A percentile compares a stretch with the other conserved stretches of the same genome.
These are phyloP conservation scores for Chaetodon auriga DNA, from an alignment of 2,113 vertebrate species.

Conservation along the genomic window DNA sequence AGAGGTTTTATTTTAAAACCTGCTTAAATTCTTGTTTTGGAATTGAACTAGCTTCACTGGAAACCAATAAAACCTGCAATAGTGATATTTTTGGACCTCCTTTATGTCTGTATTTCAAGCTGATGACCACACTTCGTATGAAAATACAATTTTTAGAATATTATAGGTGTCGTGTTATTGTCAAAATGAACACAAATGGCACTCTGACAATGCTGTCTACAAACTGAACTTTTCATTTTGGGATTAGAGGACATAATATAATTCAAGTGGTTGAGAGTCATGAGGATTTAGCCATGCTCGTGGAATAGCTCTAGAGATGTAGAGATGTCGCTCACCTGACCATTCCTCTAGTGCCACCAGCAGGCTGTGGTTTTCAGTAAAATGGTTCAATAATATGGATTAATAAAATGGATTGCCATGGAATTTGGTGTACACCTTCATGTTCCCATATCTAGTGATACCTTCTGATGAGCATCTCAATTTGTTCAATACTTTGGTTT, in stretches of 20 bases:
- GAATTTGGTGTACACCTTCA: not conserved
- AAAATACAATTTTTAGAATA: not conserved
- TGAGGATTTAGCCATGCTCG: no score
- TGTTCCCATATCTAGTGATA: no score
- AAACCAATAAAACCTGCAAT: not conserved
- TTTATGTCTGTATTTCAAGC: not conserved
- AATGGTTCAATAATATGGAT: not conserved
- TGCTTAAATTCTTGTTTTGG: slow-evolving; percentile 35
- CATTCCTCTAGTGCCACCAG: no score
- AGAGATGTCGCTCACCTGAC: no score
- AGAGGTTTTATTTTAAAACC: slow-evolving; percentile 44
- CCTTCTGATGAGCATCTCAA: no score
- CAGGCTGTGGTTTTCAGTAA: not conserved
- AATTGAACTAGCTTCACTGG: not conserved
- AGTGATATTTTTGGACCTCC: not conserved
- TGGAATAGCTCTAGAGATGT: no score
- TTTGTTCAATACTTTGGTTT: no score
- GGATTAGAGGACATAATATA: no score
- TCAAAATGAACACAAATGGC: not conserved
- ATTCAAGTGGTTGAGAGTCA: no score
- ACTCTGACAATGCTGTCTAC: not conserved
- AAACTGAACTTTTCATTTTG: no score
- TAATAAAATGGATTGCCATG: not conserved
- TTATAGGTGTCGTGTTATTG: not conserved
- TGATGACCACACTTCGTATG: not conserved